phyloP scores from a whole-genome alignment of 2,888 invertebrate species.

The Micoletzkya japonica region DNA sequence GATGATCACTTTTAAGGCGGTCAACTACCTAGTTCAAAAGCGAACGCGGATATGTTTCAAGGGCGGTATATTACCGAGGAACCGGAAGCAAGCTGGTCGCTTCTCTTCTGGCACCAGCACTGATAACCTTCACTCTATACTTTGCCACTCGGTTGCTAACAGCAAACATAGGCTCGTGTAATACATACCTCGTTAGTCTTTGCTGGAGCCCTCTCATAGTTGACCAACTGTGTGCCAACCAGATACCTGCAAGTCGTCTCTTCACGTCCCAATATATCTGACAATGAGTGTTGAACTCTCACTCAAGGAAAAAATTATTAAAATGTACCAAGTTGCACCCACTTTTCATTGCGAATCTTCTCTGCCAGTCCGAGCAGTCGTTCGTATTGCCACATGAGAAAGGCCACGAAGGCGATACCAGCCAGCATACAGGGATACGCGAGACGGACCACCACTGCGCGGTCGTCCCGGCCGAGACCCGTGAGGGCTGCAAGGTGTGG shows the following conservation, averaged over 20 bases:
- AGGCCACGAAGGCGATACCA: constrained; percentile 49
- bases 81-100: too few relatives aligned
- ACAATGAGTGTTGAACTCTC: neutral
- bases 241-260: constrained; percentile 71
- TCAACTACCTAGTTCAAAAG: too few relatives aligned
- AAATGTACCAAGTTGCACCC: too few relatives aligned
- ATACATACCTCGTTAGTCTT: too few relatives aligned
- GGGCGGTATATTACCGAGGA: too few relatives aligned
- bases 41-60: too few relatives aligned
- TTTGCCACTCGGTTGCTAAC: too few relatives aligned
- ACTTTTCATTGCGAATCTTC: constrained; percentile 98
- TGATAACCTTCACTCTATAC: too few relatives aligned
- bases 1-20: too few relatives aligned
- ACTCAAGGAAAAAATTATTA: too few relatives aligned
- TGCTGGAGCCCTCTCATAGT: constrained; percentile 75
- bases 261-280: neutral
- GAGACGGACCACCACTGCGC: constrained; percentile 80
- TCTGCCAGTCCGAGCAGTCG: constrained; percentile 93
- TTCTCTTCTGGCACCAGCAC: neutral
- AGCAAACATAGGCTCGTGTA: too few relatives aligned
- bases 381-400: constrained; percentile 82
- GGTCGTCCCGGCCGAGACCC: constrained; percentile 62
- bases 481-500: neutral
- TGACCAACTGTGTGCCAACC: constrained; percentile 91
- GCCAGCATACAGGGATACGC: constrained; percentile 87